Conservation (phyloP, 2,797 vertebrate genomes). For the Ceyx erithaca region DNA sequence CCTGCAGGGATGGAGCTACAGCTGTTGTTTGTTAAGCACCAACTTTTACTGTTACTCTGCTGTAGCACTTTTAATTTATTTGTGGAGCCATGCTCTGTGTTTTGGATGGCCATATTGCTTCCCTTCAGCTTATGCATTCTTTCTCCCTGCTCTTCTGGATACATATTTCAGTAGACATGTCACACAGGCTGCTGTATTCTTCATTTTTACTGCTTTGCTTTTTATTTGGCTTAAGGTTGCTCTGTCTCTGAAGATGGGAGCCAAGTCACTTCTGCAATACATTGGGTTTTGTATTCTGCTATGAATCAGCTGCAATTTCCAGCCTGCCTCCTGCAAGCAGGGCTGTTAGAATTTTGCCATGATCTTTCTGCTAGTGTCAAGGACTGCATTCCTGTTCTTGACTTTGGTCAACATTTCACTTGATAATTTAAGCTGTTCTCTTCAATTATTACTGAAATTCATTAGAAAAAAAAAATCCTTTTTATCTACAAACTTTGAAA, state of each 20-base stretch:
- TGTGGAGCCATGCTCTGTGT: not conserved
- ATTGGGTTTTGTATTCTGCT: not conserved
- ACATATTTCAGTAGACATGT: accelerated
- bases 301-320: not conserved
- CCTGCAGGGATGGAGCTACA: not conserved
- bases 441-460: not conserved
- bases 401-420: not conserved
- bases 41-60: not conserved
- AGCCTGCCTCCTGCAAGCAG: not conserved
- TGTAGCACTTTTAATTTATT: not conserved
- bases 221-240: not conserved
- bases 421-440: not conserved
- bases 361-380: not conserved
- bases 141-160: not conserved
- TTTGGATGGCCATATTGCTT: not conserved
- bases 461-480: not conserved
- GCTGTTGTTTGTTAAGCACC: not conserved
- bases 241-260: not conserved
- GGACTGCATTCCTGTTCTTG: not conserved
- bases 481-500: not conserved
- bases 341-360: not conserved
- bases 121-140: not conserved
- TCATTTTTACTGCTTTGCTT: not conserved
- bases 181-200: not conserved
- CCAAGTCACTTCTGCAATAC: not conserved